Percentiles rank a stretch among this genome's conserved stretches.
phyloP scores from a whole-genome alignment of 2,113 vertebrate species.

The Scalopus aquaticus region DNA sequence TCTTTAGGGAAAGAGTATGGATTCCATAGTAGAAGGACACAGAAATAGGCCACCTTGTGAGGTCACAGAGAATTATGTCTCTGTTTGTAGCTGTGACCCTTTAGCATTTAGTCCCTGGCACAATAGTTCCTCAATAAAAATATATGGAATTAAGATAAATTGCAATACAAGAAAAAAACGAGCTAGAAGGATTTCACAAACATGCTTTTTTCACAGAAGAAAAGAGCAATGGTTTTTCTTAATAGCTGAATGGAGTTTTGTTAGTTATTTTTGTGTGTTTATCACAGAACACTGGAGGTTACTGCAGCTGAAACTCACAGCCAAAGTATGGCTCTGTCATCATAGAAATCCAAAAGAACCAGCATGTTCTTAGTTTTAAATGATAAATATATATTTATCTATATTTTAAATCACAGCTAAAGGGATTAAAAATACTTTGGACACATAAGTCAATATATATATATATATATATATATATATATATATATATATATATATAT shows the following conservation, averaged over 20 bases:
- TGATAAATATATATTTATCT: background rate
- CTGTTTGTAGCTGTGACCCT: background rate
- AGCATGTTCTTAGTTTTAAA: background rate
- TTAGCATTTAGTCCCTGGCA: background rate
- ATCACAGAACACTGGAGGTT: background rate
- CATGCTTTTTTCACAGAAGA: background rate
- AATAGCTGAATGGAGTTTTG: background rate
- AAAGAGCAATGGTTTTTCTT: background rate
- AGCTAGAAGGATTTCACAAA: background rate
- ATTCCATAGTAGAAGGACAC: background rate
- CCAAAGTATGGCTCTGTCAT: background rate
- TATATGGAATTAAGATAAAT: background rate
- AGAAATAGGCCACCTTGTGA: background rate
- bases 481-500: fast-evolving
- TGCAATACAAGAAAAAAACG: background rate
- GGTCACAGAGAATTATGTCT: background rate
- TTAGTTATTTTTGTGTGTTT: background rate
- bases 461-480: background rate
- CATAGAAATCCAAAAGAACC: background rate
- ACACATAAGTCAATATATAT: background rate
- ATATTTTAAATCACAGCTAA: background rate
- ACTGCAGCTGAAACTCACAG: background rate
- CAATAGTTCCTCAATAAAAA: background rate
- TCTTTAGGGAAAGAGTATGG: background rate
- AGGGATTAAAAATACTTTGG: background rate